phyloP scores from a whole-genome alignment of 2,797 vertebrate species.

The Pelochelys cantorii region DNA sequence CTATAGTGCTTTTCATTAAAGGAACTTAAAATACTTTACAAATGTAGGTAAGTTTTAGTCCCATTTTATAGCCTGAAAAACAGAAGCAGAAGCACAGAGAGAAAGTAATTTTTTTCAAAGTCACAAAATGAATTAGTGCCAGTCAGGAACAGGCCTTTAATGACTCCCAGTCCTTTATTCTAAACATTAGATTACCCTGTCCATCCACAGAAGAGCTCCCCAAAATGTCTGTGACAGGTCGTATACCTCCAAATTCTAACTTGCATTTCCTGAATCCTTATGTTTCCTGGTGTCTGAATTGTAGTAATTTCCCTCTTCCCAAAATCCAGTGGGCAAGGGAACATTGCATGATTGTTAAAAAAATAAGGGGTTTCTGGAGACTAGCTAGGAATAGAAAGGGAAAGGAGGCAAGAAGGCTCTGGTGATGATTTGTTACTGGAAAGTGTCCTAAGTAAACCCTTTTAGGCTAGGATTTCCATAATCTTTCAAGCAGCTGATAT shows the following conservation, averaged over 20 bases:
- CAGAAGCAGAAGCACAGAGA: not conserved
- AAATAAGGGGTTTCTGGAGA: not conserved
- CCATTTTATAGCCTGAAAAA: not conserved
- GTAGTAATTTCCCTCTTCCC: not conserved
- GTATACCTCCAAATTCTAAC: not conserved
- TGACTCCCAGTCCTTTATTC: not conserved
- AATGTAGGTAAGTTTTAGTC: not conserved
- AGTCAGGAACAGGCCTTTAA: not conserved
- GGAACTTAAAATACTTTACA: not conserved
- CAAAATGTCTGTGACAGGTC: not conserved
- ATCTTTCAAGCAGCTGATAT: not conserved
- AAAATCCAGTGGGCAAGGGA: not conserved
- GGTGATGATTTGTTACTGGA: not conserved
- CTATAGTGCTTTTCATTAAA: not conserved
- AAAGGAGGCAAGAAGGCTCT: not conserved
- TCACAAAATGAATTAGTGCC: accelerated
- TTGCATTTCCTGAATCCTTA: not conserved
- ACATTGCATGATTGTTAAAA: accelerated
- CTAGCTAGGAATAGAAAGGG: not conserved
- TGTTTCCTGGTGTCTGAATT: not conserved
- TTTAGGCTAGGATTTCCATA: not conserved
- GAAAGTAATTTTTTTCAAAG: not conserved
- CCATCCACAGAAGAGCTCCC: not conserved
- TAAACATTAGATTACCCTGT: not conserved
- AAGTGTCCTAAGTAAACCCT: not conserved